Evolutionary conservation across 2,888 invertebrate genomes (phyloP), one percentile per base, ranked within the genome.

Genomic region (Trissolcus brochymenae): DNA sequence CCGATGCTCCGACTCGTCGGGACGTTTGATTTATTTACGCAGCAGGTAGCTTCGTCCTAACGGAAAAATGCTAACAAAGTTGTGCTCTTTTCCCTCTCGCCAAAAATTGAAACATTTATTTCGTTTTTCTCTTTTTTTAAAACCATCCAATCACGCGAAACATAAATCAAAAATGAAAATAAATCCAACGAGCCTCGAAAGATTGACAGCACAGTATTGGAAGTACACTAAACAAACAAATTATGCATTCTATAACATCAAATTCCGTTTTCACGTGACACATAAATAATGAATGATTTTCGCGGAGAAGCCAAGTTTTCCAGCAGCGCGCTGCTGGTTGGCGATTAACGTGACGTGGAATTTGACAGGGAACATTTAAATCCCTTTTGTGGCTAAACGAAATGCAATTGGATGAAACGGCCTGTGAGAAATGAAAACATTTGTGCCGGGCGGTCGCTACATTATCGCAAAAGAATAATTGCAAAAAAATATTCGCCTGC

Each of bases 11-110:
- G 29, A 54, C 64, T 41, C 40, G 66, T 17, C 41, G 19, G 14
- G 62, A 49, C 65, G 54, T 51, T 64, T 72, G 71, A 72, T 72
- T 73, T 73, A 66, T 73, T 66, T 50, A 21, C 66, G 14, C n/a
- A 49, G 50, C 73, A 73, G 73, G 73, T 73, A 73, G 59, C 50
- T 59, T 9, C 65, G 35, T 35, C 17, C 11, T 17, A 49, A 25
- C 50, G 55, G 50, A 57, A 65, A 60, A 64, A 64, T 53, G 64
- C 35, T 35, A 35, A 35, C 35, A 35, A 35, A 35, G 35, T 35
- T 35, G 9, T 25, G 43, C 4, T 53, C 13, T 19, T 14, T 53
- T 41, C 53, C 11, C 21, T 51, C 17, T 46, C 16, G 11, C 6
- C 16, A 16, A 46, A 46, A 46, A 35, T 17, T n/a, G 41, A 21